Conservation (phyloP, 2,113 vertebrate species). For the Pongo pygmaeus region DNA sequence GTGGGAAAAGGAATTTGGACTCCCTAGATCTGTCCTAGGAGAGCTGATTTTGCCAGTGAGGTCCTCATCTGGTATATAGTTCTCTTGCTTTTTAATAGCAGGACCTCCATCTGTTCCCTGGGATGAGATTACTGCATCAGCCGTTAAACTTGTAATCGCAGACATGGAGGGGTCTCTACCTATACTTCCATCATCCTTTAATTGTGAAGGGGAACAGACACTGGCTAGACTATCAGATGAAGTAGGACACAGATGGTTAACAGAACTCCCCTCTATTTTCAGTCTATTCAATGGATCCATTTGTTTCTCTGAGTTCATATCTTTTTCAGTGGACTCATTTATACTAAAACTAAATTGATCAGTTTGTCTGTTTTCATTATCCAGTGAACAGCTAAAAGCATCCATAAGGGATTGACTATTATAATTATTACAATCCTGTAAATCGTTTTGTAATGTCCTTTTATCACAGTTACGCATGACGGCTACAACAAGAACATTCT, state of each 20-base stretch:
- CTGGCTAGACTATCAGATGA: conserved; percentile 75
- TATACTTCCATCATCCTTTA: conserved; percentile 80
- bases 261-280: conserved; percentile 75
- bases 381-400: conserved; percentile 84
- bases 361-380: conserved; percentile 83
- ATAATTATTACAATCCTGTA: conserved; percentile 83
- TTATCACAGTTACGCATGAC: conserved; percentile 87
- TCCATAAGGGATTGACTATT: conserved; percentile 83
- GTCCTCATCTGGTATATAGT: conserved; percentile 64
- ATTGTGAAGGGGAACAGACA: conserved; percentile 75
- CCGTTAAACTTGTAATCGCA: conserved; percentile 74
- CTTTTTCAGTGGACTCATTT: conserved; percentile 84
- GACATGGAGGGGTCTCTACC: conserved; percentile 72
- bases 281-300: conserved; percentile 68
- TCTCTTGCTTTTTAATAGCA: conserved; percentile 78
- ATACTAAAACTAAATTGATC: conserved; percentile 82
- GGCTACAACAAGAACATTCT: conserved; percentile 86
- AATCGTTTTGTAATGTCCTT: conserved; percentile 80
- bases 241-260: conserved; percentile 74
- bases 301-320: conserved; percentile 82
- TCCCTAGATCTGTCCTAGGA: conserved; percentile 75
- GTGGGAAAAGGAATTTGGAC: conserved; percentile 72
- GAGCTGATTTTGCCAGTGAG: conserved; percentile 75
- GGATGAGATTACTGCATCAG: conserved; percentile 79
- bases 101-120: conserved; percentile 75